These are phyloP conservation scores for Catalaphyllia jardinei DNA, from an alignment of 64 coral and sea anemone genomes.

Conservation along the genomic window DNA sequence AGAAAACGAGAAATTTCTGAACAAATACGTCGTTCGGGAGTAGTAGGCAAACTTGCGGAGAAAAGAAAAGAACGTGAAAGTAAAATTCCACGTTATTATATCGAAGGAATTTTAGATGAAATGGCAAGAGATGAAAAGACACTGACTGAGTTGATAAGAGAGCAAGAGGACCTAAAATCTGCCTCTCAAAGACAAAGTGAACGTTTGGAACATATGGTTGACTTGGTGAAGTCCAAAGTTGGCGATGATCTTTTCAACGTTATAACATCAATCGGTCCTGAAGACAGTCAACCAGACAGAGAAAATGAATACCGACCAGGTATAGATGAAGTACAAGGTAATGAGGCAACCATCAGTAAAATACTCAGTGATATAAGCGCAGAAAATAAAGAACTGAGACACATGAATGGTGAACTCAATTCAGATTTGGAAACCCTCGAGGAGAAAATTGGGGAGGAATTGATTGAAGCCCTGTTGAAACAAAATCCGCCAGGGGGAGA, in stretches of 20 bases:
- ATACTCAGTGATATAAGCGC: constrained; percentile 28
- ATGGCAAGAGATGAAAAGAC: constrained; percentile 62
- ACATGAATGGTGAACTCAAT: constrained; percentile 48
- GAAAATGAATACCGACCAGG: background rate
- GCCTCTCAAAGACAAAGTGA: constrained; percentile 41
- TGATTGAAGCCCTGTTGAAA: constrained; percentile 45
- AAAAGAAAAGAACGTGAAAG: constrained; percentile 17
- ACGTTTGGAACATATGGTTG: constrained; percentile 20
- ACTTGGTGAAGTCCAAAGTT: constrained; percentile 41
- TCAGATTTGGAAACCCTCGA: constrained; percentile 50
- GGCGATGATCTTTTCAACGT: constrained; percentile 47
- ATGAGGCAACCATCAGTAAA: constrained; percentile 51
- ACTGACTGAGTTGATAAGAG: constrained; percentile 60
- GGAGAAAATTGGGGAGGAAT: constrained; percentile 67
- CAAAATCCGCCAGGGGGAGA: background rate
- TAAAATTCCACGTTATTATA: constrained; percentile 22
- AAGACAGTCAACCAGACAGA: background rate
- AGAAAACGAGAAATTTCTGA: constrained; percentile 20
- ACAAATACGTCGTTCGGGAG: constrained; percentile 22
- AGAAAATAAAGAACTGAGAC: constrained; percentile 57
- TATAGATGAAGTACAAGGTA: constrained; percentile 43
- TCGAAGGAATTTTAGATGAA: constrained; percentile 25
- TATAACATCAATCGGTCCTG: background rate
- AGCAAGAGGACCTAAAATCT: constrained; percentile 48
- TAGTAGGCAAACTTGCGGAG: constrained; percentile 13